Evolutionary conservation across 1,140 invertebrate species (phyloP), one percentile per base, ranked within the genome.

Genomic region (Charaxes varanes): DNA sequence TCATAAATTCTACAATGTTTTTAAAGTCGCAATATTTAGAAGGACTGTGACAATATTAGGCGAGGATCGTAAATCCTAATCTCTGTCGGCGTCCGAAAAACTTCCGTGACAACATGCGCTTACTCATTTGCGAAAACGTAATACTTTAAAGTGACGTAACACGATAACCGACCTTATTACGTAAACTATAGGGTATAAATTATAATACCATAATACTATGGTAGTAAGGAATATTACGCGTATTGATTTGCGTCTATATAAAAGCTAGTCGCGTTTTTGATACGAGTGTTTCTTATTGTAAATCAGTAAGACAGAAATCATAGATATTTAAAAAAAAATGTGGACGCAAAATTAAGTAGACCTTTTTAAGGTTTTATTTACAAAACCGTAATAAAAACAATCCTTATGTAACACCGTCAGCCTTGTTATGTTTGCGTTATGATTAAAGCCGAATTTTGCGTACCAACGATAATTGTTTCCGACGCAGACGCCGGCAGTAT

Each of bases 371-470:
- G 31, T 21, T 16, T 41, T n/a, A 36, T 41, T 45, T 45, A 37
- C 19, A 33, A 32, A 45, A 23, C 22, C 35, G 10, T 31, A 31
- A 14, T 41, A 40, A 40, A 37, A 47, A 16, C 44, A 22, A 45
- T 38, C 23, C 35, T 41, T 38, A 45, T 47, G 33, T 42, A 50
- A 44, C 19, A 36, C 41, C 33, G 41, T 41, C 55, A 52, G 58
- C 68, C 71, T 80, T 70, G 69, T 47, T 45, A 23, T 74, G 69
- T 80, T 78, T 80, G 61, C 59, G 64, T 50, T 50, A 35, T 72
- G 73, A 80, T 74, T 72, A 74, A 44, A 55, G 35, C 32, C 7
- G 37, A 56, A 35, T 42, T 64, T 62, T 41, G 44, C 59, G 41
- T 50, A 56, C 46, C 65, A 41, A 70, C 50, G 55, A 49, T 62